phyloP scores from a whole-genome alignment of 2,888 invertebrate genomes.

The Fragum whitleyi region DNA sequence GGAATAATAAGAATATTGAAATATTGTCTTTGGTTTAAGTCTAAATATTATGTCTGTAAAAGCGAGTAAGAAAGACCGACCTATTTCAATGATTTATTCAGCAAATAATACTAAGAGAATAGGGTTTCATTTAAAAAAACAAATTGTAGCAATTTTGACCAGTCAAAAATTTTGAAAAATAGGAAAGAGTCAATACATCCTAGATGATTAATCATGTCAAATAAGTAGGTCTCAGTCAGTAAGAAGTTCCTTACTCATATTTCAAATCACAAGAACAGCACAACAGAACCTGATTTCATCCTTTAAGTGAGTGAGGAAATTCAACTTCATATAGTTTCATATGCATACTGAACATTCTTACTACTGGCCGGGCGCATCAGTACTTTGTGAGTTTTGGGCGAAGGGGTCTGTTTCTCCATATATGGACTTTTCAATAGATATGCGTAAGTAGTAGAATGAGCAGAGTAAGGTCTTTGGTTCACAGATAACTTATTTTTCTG shows the following conservation, averaged over 20 bases:
- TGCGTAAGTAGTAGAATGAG: conserved; percentile 70
- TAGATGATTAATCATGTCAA: background rate
- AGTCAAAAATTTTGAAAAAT: background rate
- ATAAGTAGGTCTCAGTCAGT: background rate
- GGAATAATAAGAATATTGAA: no score
- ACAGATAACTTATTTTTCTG: conserved; percentile 73
- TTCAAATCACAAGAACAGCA: background rate
- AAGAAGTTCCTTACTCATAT: background rate
- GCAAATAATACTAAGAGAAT: no score
- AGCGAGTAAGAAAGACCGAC: no score
- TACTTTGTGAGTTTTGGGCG: conserved; percentile 70
- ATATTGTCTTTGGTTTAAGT: no score
- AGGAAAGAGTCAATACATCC: background rate
- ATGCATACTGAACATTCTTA: conserved; percentile 62
- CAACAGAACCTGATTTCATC: background rate
- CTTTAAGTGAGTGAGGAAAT: background rate
- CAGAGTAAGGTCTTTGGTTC: conserved; percentile 81
- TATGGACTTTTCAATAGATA: conserved; percentile 77
- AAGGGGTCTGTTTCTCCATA: conserved; percentile 74
- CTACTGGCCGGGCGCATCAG: conserved; percentile 71
- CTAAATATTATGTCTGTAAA: no score
- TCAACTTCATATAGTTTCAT: conserved; percentile 58
- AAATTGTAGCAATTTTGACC: no score
- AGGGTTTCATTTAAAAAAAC: no score
- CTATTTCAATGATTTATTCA: no score